Evolutionary conservation across 2,888 invertebrate species (phyloP).

Genomic region (Tachina fera): DNA sequence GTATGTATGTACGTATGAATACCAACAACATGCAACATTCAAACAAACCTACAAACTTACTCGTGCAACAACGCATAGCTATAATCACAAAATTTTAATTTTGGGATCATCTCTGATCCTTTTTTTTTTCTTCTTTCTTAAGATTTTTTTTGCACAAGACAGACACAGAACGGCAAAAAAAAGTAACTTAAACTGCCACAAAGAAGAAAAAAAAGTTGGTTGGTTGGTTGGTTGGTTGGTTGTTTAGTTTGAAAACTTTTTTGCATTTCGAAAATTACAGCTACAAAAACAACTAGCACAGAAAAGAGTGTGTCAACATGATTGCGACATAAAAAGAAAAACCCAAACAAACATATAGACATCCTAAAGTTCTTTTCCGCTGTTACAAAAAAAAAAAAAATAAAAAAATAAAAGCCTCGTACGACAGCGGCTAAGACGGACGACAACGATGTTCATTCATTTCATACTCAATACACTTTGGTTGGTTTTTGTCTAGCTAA

Average conservation of each 20-base stretch:
- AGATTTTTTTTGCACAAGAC: slow-evolving; percentile 14
- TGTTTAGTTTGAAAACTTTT: slow-evolving; percentile 65
- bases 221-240: slow-evolving; percentile 14
- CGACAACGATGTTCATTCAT: slow-evolving; percentile 11
- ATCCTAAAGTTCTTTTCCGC: slow-evolving; percentile 48
- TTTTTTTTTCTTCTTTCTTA: slow-evolving; percentile 8
- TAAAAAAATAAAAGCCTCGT: no score
- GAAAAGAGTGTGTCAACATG: slow-evolving; percentile 73
- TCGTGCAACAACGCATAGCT: slow-evolving; percentile 64
- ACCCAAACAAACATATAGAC: neutral
- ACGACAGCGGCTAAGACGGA: slow-evolving; percentile 10
- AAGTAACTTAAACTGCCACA: slow-evolving; percentile 21
- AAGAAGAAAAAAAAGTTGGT: neutral
- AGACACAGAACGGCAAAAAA: slow-evolving; percentile 19
- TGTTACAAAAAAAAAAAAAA: neutral
- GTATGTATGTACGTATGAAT: neutral
- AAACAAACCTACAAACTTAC: slow-evolving; percentile 4
- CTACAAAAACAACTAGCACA: slow-evolving; percentile 27
- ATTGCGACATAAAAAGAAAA: slow-evolving; percentile 69
- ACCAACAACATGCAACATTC: slow-evolving; percentile 25
- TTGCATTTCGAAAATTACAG: slow-evolving; percentile 49
- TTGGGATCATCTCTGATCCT: slow-evolving; percentile 67
- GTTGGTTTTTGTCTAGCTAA: slow-evolving; percentile 41
- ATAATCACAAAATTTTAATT: slow-evolving; percentile 69
- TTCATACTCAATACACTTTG: slow-evolving; percentile 36